Percentiles rank a stretch among this genome's conserved stretches.
These are phyloP conservation scores for Netelia virgata DNA, from an alignment of 2,888 invertebrate species.

Conservation along the genomic window DNA sequence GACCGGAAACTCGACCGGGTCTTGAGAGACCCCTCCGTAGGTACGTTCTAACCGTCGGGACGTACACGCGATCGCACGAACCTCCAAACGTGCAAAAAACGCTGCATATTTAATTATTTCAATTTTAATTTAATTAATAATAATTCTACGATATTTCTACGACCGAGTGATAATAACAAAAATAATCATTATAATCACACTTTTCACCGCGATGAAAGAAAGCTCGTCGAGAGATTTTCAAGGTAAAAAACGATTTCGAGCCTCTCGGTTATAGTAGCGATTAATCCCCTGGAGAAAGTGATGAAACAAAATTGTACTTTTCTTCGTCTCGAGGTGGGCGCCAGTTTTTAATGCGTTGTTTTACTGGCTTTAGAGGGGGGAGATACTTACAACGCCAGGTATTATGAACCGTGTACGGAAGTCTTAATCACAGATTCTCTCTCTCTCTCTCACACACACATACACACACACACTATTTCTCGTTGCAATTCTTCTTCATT, in stretches of 20 bases:
- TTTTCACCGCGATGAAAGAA: background rate
- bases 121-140: no score
- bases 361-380: background rate
- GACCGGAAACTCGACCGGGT: conserved; percentile 32
- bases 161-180: no score
- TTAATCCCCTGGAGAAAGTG: conserved; percentile 36
- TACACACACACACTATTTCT: background rate
- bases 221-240: background rate
- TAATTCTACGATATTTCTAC: no score
- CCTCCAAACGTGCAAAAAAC: conserved; percentile 10
- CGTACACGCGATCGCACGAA: conserved; percentile 31
- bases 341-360: conserved; percentile 12
- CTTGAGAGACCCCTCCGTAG: conserved; percentile 1
- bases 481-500: background rate
- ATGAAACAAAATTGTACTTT: conserved; percentile 39
- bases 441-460: background rate
- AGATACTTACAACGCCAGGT: background rate
- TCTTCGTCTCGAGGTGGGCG: conserved; percentile 18
- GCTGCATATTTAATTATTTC: background rate
- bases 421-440: conserved; percentile 46
- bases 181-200: no score
- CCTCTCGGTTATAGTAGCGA: conserved; percentile 15
- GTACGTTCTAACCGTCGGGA: conserved; percentile 16
- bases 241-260: conserved; percentile 19
- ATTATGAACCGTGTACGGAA: background rate